Evolutionary conservation across 2,888 invertebrate genomes (phyloP), one percentile per base, ranked within the genome.

Genomic region (Hydropsyche betteni): DNA sequence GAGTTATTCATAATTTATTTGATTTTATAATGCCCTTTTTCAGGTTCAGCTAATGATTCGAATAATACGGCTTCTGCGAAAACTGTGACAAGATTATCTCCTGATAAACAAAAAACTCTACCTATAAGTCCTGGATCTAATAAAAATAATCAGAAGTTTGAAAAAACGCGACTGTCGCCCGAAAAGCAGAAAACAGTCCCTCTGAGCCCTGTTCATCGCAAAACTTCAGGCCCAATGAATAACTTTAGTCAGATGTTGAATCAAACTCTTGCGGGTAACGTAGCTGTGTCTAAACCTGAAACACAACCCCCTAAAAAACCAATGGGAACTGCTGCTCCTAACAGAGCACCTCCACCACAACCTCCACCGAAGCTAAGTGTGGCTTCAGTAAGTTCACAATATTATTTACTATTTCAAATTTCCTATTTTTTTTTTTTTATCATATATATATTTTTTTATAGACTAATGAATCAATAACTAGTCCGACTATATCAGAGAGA

Each of bases 291-390:
- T n/a, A 64, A 68, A 14, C 3, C 82, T 69, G 84, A 84, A 8
- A 82, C 16, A 81, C 83, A 1, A 80, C 82, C 74, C 81, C 84
- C 24, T 80, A 82, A 33, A 80, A 83, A 75, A 82, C 85, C 1
- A 80, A 82, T 74, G 83, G 1, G 81, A 79, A 76, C 84, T 85
- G 34, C n/a, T 7, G 34, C n/a, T 34, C 24, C 53, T 10, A 73
- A 53, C 79, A 89, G 94, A 81, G 94, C 94, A 64, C 94, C 95
- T 44, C 95, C 95, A 44, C 95, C 96, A 10, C 91, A 92, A 80
- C 93, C 94, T 75, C 90, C 92, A 70, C 91, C 74, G 4, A 69
- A 50, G 36, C 12, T 64, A 3, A n/a, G 36, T 92, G 79, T 91
- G 94, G 83, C 91, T 91, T 36, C 64, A 69, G 64, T 64, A 36